Base-by-base conservation (phyloP, 2,888 invertebrate species). In the Thymelicus sylvestris region DNA sequence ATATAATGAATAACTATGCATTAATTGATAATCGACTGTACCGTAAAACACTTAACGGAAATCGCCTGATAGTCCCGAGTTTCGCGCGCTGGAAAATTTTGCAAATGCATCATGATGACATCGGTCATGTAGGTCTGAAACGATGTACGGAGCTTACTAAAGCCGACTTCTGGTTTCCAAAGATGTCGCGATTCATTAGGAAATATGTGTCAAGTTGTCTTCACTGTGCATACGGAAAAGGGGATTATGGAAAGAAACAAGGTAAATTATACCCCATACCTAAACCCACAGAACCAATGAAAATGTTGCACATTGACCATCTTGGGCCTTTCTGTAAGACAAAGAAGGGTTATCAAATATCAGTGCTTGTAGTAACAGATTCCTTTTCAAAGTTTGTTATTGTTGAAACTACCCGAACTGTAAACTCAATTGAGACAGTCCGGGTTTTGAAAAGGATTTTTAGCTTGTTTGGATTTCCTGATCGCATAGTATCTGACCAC, bases 91-190 rank as follows among this genome's bases (percentile, higher is more conserved):
- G 81, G 76, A 80, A 73, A 71, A 70, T 83, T 10, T 12, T 80
- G 0, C 80, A 80, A 38, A 81, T 79, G 78, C 76, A 77, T 63
- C 83, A 82, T 66, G 81, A 83, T 65, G 78, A 83, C 1, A 78
- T 83, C 13, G 82, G 83, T 0, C 80, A 83, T 65, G 72, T 78
- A 8, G 79, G 79, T 0, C 68, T 78, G 2, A 67, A 79, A 24
- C 68, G 73, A 12, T 79, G 78, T 50, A 48, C n/a, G 12, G 75
- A 77, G 6, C 24, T 80, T 8, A 77, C 82, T 38, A 83, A 81
- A 73, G 71, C 67, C 0, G 74, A 75, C 0, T 82, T 73, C 61
- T 81, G 82, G 81, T 82, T 82, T 67, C 73, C 76, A 81, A 80
- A 78, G 72, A 79, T 81, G 79, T 71, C 73, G 0, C 71, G 75